phyloP scores from a whole-genome alignment of 2,888 invertebrate species.

The Pristionchus exspectatus region DNA sequence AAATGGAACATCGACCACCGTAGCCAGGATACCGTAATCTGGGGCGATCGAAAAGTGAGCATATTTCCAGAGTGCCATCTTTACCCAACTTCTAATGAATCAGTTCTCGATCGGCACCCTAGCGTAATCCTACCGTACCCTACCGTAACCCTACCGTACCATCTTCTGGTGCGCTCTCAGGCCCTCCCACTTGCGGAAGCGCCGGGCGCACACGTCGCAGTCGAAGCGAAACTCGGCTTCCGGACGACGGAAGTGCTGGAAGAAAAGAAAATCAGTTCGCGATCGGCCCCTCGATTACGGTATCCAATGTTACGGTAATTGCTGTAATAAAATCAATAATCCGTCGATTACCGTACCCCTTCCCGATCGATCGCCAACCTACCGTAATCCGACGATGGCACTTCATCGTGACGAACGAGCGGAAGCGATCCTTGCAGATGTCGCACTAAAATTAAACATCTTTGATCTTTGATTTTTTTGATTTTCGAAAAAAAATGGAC shows the following conservation, averaged over 20 bases:
- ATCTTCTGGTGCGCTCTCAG: conserved; percentile 39
- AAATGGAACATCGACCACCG: not conserved
- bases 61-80: no score
- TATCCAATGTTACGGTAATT: no score
- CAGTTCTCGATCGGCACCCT: not conserved
- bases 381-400: conserved; percentile 47
- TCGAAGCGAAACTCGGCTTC: conserved; percentile 23
- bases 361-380: conserved; percentile 20
- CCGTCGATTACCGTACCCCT: not conserved
- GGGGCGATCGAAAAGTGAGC: not conserved
- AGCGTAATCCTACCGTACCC: not conserved
- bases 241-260: conserved; percentile 19
- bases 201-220: conserved; percentile 41
- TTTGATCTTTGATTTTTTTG: not conserved
- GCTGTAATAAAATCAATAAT: not conserved
- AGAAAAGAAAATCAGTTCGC: no score
- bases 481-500: not conserved
- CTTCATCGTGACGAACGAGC: conserved; percentile 48
- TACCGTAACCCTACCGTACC: conserved; percentile 47
- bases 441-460: not conserved
- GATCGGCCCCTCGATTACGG: no score
- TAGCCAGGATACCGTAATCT: not conserved
- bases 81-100: not conserved
- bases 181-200: conserved; percentile 53
- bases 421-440: conserved; percentile 44